These are phyloP conservation scores for Phortica variegata DNA, from an alignment of 1,140 invertebrate species.

Conservation along the genomic window DNA sequence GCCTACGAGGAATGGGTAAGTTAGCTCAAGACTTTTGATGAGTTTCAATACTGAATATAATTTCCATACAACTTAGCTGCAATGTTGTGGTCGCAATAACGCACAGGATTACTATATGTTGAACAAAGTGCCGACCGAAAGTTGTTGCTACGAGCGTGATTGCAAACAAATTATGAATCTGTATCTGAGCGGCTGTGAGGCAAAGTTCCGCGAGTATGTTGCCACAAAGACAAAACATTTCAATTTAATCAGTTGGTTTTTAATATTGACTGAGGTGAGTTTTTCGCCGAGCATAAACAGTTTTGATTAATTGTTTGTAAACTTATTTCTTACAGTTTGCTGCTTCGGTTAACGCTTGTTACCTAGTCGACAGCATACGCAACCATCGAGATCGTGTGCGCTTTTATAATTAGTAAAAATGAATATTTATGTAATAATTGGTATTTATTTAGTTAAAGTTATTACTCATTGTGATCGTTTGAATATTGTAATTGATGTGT, in stretches of 20 bases:
- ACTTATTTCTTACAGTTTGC: conserved; percentile 29
- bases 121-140: conserved; percentile 28
- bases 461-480: too few species aligned
- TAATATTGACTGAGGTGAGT: conserved; percentile 39
- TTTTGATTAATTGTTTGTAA: not conserved
- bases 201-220: conserved; percentile 37
- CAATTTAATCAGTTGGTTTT: conserved; percentile 38
- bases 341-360: conserved; percentile 43
- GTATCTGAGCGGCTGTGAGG: conserved; percentile 37
- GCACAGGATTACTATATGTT: conserved; percentile 42
- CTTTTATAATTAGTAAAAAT: conserved; percentile 40
- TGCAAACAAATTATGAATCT: conserved; percentile 35
- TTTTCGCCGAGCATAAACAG: not conserved
- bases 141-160: conserved; percentile 39
- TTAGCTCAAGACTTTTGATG: not conserved
- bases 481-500: too few species aligned
- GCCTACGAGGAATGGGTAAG: conserved; percentile 47
- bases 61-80: conserved; percentile 24
- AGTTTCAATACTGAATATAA: not conserved
- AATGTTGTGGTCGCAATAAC: conserved; percentile 45
- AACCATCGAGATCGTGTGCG: conserved; percentile 48
- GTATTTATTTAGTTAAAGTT: conserved; percentile 5
- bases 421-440: conserved; percentile 5
- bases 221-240: conserved; percentile 35
- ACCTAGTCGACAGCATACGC: conserved; percentile 48